Percentiles rank a stretch among this genome's conserved stretches.
Evolutionary conservation across 2,888 invertebrate genomes (phyloP).

Genomic region (Noctua janthina): DNA sequence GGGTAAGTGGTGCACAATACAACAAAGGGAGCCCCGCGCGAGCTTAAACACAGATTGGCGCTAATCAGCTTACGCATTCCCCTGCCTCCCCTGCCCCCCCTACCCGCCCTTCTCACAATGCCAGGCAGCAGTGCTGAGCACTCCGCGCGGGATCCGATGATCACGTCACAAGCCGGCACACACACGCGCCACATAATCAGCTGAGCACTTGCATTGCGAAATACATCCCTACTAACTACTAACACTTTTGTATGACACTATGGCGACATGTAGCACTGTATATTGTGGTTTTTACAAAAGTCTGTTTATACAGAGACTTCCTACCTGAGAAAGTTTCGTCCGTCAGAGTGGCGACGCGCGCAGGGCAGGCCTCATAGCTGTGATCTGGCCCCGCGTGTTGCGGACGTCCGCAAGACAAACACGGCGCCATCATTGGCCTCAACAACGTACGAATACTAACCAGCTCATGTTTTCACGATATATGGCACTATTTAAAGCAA

Average conservation of each 20-base stretch:
- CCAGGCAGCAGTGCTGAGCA: neutral
- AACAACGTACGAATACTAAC: neutral
- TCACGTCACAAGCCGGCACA: conserved; percentile 12
- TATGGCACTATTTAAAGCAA: neutral
- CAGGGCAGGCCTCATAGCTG: neutral
- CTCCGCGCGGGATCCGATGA: neutral
- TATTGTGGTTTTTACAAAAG: neutral
- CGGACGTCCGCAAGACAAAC: neutral
- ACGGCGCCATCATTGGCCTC: neutral
- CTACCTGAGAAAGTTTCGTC: neutral
- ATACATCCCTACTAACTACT: neutral
- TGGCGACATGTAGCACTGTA: neutral
- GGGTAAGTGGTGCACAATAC: conserved; percentile 25
- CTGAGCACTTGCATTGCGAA: neutral
- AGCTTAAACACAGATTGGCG: conserved; percentile 48
- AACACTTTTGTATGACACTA: too few species aligned
- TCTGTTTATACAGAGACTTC: neutral
- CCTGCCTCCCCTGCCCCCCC: too few species aligned
- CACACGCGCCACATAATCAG: neutral
- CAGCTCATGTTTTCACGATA: neutral
- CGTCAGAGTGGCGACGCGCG: neutral
- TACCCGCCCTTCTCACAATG: neutral
- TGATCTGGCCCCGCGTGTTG: neutral
- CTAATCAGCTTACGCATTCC: conserved; percentile 49
- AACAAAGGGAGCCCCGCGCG: conserved; percentile 28